Evolutionary conservation across 2,113 vertebrate species (phyloP).

Genomic region (Microtus oregoni): DNA sequence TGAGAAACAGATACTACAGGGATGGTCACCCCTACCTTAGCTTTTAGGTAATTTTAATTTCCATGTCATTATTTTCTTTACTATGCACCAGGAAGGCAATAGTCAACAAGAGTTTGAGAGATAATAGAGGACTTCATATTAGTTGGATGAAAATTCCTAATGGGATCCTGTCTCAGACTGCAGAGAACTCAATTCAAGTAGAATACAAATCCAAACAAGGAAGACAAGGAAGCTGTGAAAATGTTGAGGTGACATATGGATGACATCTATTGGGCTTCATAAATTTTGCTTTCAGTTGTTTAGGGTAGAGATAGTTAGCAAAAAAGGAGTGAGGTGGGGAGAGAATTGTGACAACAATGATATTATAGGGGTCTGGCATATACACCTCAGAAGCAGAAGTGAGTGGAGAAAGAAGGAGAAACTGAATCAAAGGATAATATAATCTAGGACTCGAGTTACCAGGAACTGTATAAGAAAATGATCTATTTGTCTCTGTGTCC

Average conservation of each 20-base stretch:
- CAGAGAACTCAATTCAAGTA: background rate
- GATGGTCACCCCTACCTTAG: fast-evolving
- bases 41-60: background rate
- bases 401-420: background rate
- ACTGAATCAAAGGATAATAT: background rate
- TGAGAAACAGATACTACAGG: background rate
- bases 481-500: too few relatives aligned
- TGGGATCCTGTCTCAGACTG: background rate
- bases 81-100: background rate
- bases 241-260: background rate
- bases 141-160: background rate
- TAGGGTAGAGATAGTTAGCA: background rate
- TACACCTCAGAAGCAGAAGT: background rate
- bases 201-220: fast-evolving
- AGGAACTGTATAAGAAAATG: background rate
- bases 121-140: background rate
- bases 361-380: background rate
- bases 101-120: background rate
- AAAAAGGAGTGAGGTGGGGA: fast-evolving
- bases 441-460: background rate
- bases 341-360: background rate
- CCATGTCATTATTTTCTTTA: background rate
- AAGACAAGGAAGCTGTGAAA: background rate
- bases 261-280: background rate
- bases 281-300: background rate